A percentile compares a stretch with the other conserved stretches of the same genome.
Conservation (phyloP, 2,888 invertebrate species). For the Protodeltote pygarga region DNA sequence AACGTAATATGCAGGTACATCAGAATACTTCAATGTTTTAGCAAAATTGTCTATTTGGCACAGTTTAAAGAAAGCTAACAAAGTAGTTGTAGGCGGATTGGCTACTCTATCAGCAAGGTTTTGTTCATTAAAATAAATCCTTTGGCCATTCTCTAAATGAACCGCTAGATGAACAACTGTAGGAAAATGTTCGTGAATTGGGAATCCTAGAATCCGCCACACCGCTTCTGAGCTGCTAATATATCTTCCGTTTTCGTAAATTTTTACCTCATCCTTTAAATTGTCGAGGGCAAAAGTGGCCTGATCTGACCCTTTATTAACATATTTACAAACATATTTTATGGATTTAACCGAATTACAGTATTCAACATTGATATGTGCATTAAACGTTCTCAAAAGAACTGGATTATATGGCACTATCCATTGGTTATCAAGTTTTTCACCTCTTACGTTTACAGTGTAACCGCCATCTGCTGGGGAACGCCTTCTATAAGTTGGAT, state of each 20-base stretch:
- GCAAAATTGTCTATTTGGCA: conserved; percentile 4
- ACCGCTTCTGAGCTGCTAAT: conserved; percentile 1
- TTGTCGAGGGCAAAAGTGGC: background rate
- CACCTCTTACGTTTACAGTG: too few species aligned
- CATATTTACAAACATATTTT: too few species aligned
- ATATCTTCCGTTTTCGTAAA: background rate
- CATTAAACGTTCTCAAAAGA: too few species aligned
- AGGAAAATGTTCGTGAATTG: conserved; percentile 1
- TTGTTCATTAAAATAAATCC: background rate
- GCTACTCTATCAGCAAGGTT: background rate
- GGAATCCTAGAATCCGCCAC: background rate
- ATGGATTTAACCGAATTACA: too few species aligned
- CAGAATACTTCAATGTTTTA: background rate
- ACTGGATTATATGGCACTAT: too few species aligned
- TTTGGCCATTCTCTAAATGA: conserved; percentile 1
- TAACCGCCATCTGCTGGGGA: background rate
- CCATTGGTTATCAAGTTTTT: too few species aligned
- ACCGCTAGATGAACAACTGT: conserved; percentile 5
- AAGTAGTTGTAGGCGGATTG: background rate
- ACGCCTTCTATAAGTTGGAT: background rate
- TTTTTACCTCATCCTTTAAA: background rate
- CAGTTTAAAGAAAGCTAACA: background rate
- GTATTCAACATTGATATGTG: too few species aligned
- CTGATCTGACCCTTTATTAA: background rate
- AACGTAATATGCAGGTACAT: conserved; percentile 5